Evolutionary conservation across 2,797 vertebrate genomes (phyloP).

Genomic region (Babyrousa celebensis): DNA sequence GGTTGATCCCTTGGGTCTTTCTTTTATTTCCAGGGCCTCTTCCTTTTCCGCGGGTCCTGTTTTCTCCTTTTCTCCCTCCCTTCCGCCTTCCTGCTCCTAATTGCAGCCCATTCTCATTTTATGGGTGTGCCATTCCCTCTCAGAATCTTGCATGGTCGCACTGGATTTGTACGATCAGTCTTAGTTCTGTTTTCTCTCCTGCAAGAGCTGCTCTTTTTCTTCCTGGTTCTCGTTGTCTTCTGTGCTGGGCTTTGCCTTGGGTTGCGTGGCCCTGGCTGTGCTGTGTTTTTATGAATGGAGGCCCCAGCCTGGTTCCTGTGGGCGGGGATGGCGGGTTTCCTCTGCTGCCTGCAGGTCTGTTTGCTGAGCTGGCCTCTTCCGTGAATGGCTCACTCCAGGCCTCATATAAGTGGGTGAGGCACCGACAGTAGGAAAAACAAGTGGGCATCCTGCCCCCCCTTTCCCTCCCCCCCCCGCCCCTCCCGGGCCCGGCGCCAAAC

Average conservation of each 20-base stretch:
- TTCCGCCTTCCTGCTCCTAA: neutral
- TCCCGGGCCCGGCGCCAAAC: slow-evolving; percentile 48
- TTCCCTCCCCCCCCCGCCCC: neutral
- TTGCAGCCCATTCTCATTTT: slow-evolving; percentile 63
- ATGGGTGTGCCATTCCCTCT: slow-evolving; percentile 64
- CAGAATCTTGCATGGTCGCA: slow-evolving; percentile 40
- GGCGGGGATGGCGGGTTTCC: slow-evolving; percentile 32
- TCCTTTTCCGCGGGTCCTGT: neutral
- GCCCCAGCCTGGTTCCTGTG: neutral
- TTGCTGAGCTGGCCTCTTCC: slow-evolving; percentile 67
- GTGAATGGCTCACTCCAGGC: slow-evolving; percentile 51
- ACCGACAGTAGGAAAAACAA: slow-evolving; percentile 36
- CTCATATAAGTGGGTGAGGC: slow-evolving; percentile 36
- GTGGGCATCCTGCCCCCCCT: neutral
- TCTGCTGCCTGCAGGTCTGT: slow-evolving; percentile 69
- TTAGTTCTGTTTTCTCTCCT: slow-evolving; percentile 48
- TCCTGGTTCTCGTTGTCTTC: neutral
- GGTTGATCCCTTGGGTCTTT: neutral
- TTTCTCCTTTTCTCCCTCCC: neutral
- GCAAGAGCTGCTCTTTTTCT: neutral
- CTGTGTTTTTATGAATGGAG: slow-evolving; percentile 83
- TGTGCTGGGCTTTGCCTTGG: neutral
- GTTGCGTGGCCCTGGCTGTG: neutral
- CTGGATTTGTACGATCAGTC: neutral
- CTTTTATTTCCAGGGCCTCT: neutral